A percentile compares a stretch with the other conserved stretches of the same genome.
Conservation (phyloP, 2,888 invertebrate genomes). For the Vanessa cardui region DNA sequence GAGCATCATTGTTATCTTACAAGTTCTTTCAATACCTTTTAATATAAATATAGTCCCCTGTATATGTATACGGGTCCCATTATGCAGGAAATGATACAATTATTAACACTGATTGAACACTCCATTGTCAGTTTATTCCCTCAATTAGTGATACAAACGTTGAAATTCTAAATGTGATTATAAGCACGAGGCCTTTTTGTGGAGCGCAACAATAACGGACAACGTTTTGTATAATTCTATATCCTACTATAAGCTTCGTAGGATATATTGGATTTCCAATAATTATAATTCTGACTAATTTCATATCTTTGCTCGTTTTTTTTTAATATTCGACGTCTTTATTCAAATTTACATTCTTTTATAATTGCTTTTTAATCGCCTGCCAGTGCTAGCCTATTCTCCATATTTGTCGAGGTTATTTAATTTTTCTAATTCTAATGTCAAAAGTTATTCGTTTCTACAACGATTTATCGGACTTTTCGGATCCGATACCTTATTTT, state of each 20-base stretch:
- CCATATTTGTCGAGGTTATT: too few relatives aligned
- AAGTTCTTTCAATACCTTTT: slow-evolving; percentile 53
- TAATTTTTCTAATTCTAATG: too few relatives aligned
- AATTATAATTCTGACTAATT: too few relatives aligned
- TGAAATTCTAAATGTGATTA: slow-evolving; percentile 24
- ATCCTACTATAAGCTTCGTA: background rate
- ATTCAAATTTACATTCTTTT: background rate
- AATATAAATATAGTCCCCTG: slow-evolving; percentile 41
- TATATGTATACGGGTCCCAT: slow-evolving; percentile 56
- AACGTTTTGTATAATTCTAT: background rate
- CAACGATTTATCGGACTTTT: too few relatives aligned
- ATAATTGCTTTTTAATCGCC: slow-evolving; percentile 7
- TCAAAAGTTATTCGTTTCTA: too few relatives aligned
- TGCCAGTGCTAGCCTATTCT: background rate
- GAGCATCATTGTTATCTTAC: slow-evolving; percentile 64
- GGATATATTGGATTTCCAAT: too few relatives aligned
- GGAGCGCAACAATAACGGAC: background rate
- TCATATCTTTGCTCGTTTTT: too few relatives aligned
- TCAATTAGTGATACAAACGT: slow-evolving; percentile 35
- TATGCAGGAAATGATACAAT: slow-evolving; percentile 61
- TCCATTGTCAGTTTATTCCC: slow-evolving; percentile 55
- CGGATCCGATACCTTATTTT: too few relatives aligned
- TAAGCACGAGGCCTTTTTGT: slow-evolving; percentile 10
- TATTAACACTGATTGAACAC: slow-evolving; percentile 68
- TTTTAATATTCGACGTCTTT: background rate